phyloP scores from a whole-genome alignment of 1,140 invertebrate genomes.

The Cydia fagiglandana region DNA sequence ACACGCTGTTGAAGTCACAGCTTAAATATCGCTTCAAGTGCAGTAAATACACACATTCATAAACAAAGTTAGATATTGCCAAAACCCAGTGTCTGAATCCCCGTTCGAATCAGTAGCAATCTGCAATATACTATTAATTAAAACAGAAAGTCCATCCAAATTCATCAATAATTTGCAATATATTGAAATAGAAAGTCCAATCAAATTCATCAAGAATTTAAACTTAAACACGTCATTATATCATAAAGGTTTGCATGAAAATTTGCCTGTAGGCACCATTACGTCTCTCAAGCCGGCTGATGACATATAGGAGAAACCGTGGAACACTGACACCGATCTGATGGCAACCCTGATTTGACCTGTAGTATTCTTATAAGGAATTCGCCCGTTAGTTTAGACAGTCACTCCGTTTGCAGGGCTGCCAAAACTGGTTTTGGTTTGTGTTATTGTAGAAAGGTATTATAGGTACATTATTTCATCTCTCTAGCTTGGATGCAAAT shows the following conservation, averaged over 20 bases:
- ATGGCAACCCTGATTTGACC: conserved; percentile 68
- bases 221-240: conserved; percentile 55
- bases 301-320: conserved; percentile 73
- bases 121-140: conserved; percentile 46
- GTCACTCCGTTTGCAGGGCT: conserved; percentile 52
- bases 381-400: conserved; percentile 66
- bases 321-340: conserved; percentile 69
- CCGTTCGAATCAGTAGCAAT: conserved; percentile 44
- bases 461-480: not conserved
- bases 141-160: conserved; percentile 64
- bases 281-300: conserved; percentile 46
- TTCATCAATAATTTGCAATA: conserved; percentile 62
- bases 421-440: conserved; percentile 24
- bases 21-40: not conserved
- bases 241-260: conserved; percentile 52
- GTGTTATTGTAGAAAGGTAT: not conserved
- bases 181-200: conserved; percentile 66
- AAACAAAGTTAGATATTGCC: not conserved
- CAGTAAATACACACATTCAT: not conserved
- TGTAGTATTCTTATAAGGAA: conserved; percentile 65
- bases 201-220: conserved; percentile 61
- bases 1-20: not conserved
- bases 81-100: not conserved
- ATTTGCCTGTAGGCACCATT: conserved; percentile 54
- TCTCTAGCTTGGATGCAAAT: not conserved